Percentiles rank a stretch among this genome's conserved stretches.
Conservation (phyloP, 2,888 invertebrate genomes). For the Drosophila testacea region DNA sequence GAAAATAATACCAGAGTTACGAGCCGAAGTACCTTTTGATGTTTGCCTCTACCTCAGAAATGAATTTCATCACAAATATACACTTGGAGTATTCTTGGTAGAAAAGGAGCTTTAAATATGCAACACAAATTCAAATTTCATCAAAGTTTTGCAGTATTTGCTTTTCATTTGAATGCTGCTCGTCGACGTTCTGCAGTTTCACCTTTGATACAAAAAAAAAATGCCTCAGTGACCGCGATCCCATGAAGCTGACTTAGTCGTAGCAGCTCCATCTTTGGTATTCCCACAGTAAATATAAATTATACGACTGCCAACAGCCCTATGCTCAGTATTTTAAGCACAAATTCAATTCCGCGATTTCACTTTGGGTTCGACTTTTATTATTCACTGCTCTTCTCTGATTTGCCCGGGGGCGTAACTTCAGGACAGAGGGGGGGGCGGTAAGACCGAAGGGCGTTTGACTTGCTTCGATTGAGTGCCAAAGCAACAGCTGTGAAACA, state of each 20-base stretch:
- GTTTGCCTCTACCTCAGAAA: background rate
- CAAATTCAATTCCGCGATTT: conserved; percentile 68
- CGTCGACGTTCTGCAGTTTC: conserved; percentile 14
- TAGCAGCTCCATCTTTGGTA: conserved; percentile 31
- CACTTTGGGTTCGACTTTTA: conserved; percentile 55
- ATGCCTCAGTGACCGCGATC: conserved; percentile 64
- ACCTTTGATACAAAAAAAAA: conserved; percentile 34
- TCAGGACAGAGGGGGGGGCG: conserved; percentile 9
- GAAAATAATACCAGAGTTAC: conserved; percentile 45
- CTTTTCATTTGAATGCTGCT: conserved; percentile 7
- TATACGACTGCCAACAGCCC: conserved; percentile 41
- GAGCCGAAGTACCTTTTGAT: conserved; percentile 13
- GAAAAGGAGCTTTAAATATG: conserved; percentile 4
- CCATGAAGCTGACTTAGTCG: conserved; percentile 45
- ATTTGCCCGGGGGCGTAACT: conserved; percentile 31
- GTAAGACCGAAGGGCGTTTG: conserved; percentile 4
- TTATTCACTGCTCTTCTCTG: conserved; percentile 47
- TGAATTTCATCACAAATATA: conserved; percentile 3
- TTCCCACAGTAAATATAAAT: conserved; percentile 70
- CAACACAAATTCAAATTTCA: conserved; percentile 17
- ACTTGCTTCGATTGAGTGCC: conserved; percentile 44
- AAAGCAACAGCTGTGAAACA: conserved; percentile 54
- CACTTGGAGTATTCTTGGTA: conserved; percentile 6
- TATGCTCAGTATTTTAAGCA: conserved; percentile 41
- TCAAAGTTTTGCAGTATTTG: conserved; percentile 5